Base-by-base conservation (phyloP, 2,113 vertebrate genomes). In the Podiceps cristatus region DNA sequence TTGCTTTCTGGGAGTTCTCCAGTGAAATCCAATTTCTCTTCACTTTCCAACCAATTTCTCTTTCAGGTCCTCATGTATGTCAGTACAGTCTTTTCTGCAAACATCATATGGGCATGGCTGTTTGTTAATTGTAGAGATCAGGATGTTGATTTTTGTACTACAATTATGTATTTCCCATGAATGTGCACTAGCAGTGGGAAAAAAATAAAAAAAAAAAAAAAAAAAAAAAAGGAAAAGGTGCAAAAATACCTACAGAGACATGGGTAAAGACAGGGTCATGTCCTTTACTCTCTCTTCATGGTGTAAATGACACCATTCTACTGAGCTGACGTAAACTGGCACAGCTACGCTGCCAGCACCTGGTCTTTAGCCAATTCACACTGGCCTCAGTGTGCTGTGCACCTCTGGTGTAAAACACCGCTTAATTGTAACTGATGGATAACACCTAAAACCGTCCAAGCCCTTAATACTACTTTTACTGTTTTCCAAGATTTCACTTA, bases 231-330 rank as follows among this genome's bases (percentile, higher is more conserved):
- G 50, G 4, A 72, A 59, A 95, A 85, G 23, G 16, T 88, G 59
- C 62, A 82, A 87, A 93, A 87, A 76, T 85, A 58, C n/a, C 25
- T 79, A 28, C 33, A 77, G 74, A 71, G 66, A 55, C 35, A 29
- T 5, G 28, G 11, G 8, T 50, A 74, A 93, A 85, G 47, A 47
- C 59, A 89, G 40, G 76, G 76, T 86, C 66, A 31, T 2, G 59
- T 96, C 74, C 81, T 86, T 73, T 95, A 62, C 77, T 94, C 80
- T 93, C 59, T 14, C 59, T 80, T 90, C 55, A 13, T 44, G 18
- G 45, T 94, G 67, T 95, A 86, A 95, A 76, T 49, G 35, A 88
- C 90, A 96, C 93, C 71, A 50, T 89, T 91, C 91, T 94, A n/a
- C 58, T 88, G 31, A 88, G 74, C 80, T 96, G 93, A 91, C 5